Conservation (phyloP, 1,140 invertebrate genomes). For the Lerema accius region DNA sequence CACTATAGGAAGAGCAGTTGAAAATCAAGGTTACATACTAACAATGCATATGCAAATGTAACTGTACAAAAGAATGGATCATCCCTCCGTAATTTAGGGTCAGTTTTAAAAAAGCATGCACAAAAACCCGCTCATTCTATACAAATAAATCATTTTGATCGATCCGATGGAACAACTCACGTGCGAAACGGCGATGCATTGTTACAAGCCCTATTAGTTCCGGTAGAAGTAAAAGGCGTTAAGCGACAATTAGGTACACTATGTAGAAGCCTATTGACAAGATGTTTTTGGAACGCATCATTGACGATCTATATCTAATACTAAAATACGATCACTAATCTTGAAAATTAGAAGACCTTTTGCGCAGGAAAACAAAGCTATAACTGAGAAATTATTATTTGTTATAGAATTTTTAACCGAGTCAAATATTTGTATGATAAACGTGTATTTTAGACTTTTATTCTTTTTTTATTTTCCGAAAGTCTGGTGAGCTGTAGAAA, state of each 20-base stretch:
- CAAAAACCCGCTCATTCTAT: slow-evolving; percentile 39
- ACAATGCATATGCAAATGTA: slow-evolving; percentile 24
- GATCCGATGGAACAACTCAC: slow-evolving; percentile 57
- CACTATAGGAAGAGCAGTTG: slow-evolving; percentile 2
- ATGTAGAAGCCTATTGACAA: no score
- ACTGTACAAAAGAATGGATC: slow-evolving; percentile 6
- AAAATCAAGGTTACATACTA: slow-evolving; percentile 21
- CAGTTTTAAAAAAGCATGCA: slow-evolving; percentile 15
- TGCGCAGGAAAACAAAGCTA: no score
- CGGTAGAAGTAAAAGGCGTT: slow-evolving; percentile 35
- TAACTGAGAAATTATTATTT: no score
- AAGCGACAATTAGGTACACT: slow-evolving; percentile 31
- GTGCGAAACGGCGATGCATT: slow-evolving; percentile 64
- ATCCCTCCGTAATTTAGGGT: slow-evolving; percentile 16
- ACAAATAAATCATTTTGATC: slow-evolving; percentile 67
- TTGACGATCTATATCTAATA: no score
- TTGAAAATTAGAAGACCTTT: no score
- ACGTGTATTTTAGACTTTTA: no score
- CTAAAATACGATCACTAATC: no score
- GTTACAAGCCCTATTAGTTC: slow-evolving; percentile 50
- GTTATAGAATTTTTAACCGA: no score
- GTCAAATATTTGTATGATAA: no score
- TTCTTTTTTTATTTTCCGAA: no score
- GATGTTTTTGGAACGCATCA: no score
- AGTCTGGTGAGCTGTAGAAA: no score